Evolutionary conservation across 2,113 vertebrate genomes (phyloP).

Genomic region (Connochaetes taurinus): DNA sequence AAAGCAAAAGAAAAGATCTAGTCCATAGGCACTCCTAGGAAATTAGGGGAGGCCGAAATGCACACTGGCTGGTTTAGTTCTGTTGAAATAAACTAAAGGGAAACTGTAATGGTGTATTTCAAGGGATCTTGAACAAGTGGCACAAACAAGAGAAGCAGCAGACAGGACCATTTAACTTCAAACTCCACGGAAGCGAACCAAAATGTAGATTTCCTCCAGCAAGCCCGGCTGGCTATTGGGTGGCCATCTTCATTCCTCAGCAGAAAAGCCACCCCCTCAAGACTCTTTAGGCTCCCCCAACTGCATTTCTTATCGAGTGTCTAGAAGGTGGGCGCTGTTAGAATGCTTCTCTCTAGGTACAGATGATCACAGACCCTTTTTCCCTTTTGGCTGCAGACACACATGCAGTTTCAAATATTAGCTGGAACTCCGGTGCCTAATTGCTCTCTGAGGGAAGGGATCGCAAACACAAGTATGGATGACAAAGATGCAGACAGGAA

Average conservation of each 20-base stretch:
- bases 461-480: slow-evolving; percentile 53
- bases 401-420: slow-evolving; percentile 70
- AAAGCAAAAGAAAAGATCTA: slow-evolving; percentile 40
- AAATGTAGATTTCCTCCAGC: not conserved
- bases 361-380: slow-evolving; percentile 68
- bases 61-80: slow-evolving; percentile 30
- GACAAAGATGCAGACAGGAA: slow-evolving; percentile 65
- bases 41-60: slow-evolving; percentile 36
- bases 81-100: slow-evolving; percentile 48
- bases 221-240: not conserved
- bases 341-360: slow-evolving; percentile 48
- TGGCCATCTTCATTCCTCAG: not conserved
- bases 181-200: slow-evolving; percentile 15
- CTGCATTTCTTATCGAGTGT: slow-evolving; percentile 29
- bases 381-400: slow-evolving; percentile 6
- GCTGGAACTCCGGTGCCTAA: slow-evolving; percentile 78
- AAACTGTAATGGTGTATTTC: slow-evolving; percentile 62
- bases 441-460: slow-evolving; percentile 84
- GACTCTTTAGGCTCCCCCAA: not conserved
- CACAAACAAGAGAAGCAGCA: slow-evolving; percentile 65
- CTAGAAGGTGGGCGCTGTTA: slow-evolving; percentile 41
- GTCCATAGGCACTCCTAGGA: slow-evolving; percentile 44
- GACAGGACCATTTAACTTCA: slow-evolving; percentile 56
- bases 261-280: not conserved
- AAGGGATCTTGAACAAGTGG: slow-evolving; percentile 61